Base-by-base conservation (phyloP, 2,797 vertebrate species). In the Myioborus melanocephalus region DNA sequence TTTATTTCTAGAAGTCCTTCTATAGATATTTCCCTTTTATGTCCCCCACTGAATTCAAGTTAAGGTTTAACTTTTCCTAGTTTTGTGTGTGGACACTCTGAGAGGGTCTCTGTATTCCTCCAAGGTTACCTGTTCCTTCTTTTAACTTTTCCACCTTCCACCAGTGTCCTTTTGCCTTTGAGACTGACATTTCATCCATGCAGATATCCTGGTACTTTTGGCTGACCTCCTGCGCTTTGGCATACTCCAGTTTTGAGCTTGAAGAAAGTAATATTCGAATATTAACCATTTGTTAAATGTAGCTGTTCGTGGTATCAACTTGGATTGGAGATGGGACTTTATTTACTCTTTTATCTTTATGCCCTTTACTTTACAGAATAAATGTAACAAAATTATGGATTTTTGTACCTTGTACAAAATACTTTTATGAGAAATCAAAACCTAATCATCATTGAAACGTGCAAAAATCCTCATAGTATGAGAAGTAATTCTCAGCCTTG, bases 261-360 rank as follows among this genome's bases (percentile, higher is more conserved):
- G 21, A 85, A 66, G 23, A 50, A 75, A 59, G 12, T 8, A 32
- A 22, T 57, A 21, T 18, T 46, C 46, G 10, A 75, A 59, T 65
- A 56, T 65, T 87, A 53, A 32, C 4, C 6, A 34, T 9, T 9
- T 23, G 6, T 71, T 66, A 46, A 77, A 28, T 23, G 12, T 34
- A 75, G 2, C 12, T 57, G 3, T 35, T 76, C 14, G 13, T 69
- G 15, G 3, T 78, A 61, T 52, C 37, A 41, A 10, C 6, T 65
- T 37, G 39, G 9, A 35, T 22, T 70, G 15, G 6, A 77, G 2
- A 3, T 1, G 2, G 3, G 3, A 12, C 1, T 7, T 30, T 49
- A 53, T 64, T 39, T 26, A 9, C 12, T 44, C 11, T 63, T 78
- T 78, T 63, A 27, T 43, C 14, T 49, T 64, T 63, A 66, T 11